These are phyloP conservation scores for Yoshiicerus persimilis DNA, from an alignment of 1,140 invertebrate genomes.

Conservation along the genomic window DNA sequence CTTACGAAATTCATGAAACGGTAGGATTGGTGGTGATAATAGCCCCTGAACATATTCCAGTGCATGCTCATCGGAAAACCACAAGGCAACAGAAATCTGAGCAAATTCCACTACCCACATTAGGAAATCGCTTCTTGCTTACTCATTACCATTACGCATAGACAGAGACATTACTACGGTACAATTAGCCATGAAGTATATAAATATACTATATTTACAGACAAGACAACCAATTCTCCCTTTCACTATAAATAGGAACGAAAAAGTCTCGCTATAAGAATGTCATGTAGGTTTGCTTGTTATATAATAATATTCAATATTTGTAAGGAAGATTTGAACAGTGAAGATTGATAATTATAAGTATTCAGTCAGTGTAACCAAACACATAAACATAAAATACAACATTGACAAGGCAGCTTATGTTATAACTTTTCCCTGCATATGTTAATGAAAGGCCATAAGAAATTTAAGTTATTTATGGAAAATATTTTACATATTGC, in stretches of 20 bases:
- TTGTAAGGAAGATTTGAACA: no score
- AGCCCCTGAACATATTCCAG: not conserved
- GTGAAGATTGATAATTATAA: no score
- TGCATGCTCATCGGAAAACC: constrained; percentile 8
- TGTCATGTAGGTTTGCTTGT: no score
- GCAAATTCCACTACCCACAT: not conserved
- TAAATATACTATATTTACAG: no score
- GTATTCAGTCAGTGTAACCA: no score
- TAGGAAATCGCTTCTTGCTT: not conserved
- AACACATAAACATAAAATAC: no score
- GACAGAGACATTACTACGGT: not conserved
- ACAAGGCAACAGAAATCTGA: not conserved
- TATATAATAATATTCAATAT: no score
- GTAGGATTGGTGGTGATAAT: not conserved
- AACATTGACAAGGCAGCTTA: no score
- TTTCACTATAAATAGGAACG: not conserved
- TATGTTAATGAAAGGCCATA: no score
- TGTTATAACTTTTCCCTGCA: no score
- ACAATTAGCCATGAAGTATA: not conserved
- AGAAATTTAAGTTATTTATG: no score
- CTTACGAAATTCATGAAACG: not conserved
- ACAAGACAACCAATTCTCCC: not conserved
- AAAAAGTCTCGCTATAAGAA: not conserved
- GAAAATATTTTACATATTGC: no score
- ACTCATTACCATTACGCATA: not conserved